Conservation (phyloP, 2,888 invertebrate species). For the Phalera bucephala region DNA sequence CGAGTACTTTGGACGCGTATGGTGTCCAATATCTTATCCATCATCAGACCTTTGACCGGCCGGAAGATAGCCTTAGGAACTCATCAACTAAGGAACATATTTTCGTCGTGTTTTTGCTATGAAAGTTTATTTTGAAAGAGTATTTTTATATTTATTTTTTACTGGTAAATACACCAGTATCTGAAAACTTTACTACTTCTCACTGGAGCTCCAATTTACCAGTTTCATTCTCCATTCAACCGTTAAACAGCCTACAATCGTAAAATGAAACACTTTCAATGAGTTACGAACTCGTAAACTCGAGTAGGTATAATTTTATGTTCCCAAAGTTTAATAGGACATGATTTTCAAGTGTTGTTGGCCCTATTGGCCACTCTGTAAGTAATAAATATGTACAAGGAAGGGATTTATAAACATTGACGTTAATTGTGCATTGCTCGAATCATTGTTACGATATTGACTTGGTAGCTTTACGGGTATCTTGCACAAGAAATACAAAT, state of each 20-base stretch:
- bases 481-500: no score
- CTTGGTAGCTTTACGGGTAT: no score
- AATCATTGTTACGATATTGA: background rate
- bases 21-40: no score
- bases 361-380: background rate
- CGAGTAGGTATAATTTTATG: slow-evolving; percentile 9
- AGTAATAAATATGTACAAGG: slow-evolving; percentile 10
- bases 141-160: no score
- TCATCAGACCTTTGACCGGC: no score
- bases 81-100: no score
- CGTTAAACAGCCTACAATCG: slow-evolving; percentile 1
- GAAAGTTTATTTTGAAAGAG: no score
- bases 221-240: background rate
- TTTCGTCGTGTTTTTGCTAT: no score
- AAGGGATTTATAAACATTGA: background rate
- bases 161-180: background rate
- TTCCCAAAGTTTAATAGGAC: slow-evolving; percentile 2
- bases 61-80: no score
- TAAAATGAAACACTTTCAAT: background rate
- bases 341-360: slow-evolving; percentile 5
- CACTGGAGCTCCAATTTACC: background rate
- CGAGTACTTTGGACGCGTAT: no score
- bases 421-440: slow-evolving; percentile 2
- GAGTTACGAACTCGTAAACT: slow-evolving; percentile 4
- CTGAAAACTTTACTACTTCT: background rate